Conservation (phyloP, 1,140 invertebrate genomes). For the Meloidogyne hapla region DNA sequence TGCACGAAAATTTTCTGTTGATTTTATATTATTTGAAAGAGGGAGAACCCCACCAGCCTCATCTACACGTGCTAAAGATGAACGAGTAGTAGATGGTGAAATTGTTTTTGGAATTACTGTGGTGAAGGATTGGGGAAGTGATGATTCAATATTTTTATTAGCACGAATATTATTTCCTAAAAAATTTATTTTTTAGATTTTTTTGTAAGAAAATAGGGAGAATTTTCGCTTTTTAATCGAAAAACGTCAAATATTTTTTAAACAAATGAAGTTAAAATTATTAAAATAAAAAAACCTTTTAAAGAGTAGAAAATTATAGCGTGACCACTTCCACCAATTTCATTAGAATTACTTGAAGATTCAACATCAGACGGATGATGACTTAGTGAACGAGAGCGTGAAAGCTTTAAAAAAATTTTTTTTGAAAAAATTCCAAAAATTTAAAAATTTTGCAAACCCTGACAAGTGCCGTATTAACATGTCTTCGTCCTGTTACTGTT, state of each 20-base stretch:
- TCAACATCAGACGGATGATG: not conserved
- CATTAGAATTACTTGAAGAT: not conserved
- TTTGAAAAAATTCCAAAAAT: not conserved
- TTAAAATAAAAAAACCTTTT: not conserved
- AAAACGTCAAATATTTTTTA: too few species aligned
- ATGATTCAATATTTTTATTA: not conserved
- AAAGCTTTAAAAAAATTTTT: constrained; percentile 4
- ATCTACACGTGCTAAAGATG: not conserved
- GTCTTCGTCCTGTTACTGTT: constrained; percentile 32
- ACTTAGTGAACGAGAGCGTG: not conserved
- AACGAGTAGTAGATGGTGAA: not conserved
- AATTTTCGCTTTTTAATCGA: too few species aligned
- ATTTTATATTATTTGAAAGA: not conserved
- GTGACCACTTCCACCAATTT: not conserved
- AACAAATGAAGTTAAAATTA: too few species aligned
- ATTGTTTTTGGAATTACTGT: not conserved
- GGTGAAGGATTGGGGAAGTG: not conserved
- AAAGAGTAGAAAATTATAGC: not conserved
- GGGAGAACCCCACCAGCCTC: not conserved
- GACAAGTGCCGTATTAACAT: constrained; percentile 4
- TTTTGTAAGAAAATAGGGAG: too few species aligned
- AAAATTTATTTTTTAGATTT: not conserved
- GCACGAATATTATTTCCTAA: not conserved
- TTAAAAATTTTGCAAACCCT: not conserved
- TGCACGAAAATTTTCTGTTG: constrained; percentile 17